Conservation (phyloP, 2,113 vertebrate species). For the Heterochromis multidens region DNA sequence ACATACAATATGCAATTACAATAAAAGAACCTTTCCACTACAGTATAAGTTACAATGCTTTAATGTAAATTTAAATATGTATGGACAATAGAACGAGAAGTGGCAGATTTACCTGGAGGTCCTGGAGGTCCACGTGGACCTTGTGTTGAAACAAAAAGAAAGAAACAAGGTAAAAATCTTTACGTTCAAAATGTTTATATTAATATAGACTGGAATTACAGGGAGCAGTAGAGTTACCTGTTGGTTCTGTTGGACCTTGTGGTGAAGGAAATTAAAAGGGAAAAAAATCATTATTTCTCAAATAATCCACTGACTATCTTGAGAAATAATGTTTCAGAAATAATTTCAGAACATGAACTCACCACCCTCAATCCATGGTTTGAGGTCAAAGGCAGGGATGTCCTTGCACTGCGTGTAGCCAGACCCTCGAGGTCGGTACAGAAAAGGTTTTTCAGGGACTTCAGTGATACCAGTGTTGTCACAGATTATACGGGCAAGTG, state of each 20-base stretch:
- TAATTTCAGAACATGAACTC: slow-evolving; percentile 1
- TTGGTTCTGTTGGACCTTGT: neutral
- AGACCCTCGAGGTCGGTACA: slow-evolving; percentile 16
- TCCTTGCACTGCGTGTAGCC: slow-evolving; percentile 44
- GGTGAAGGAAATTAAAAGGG: neutral
- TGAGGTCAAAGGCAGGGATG: slow-evolving; percentile 64
- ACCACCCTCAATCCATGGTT: slow-evolving; percentile 66
- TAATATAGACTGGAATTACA: neutral
- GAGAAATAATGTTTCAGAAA: neutral
- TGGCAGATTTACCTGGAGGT: neutral
- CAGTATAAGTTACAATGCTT: neutral
- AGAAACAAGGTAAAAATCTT: neutral
- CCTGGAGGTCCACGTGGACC: neutral
- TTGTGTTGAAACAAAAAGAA: neutral
- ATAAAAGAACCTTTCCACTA: neutral
- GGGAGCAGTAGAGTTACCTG: neutral
- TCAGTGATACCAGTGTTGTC: slow-evolving; percentile 75
- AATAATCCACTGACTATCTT: neutral
- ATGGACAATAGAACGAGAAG: neutral
- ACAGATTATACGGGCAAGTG: slow-evolving; percentile 73
- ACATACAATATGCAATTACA: neutral
- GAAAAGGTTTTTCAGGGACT: slow-evolving; percentile 63
- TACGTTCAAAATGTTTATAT: neutral
- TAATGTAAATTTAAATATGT: neutral
- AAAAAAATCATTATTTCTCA: neutral